Conservation (phyloP, 2,113 vertebrate species). For the Zosterops pallidus region DNA sequence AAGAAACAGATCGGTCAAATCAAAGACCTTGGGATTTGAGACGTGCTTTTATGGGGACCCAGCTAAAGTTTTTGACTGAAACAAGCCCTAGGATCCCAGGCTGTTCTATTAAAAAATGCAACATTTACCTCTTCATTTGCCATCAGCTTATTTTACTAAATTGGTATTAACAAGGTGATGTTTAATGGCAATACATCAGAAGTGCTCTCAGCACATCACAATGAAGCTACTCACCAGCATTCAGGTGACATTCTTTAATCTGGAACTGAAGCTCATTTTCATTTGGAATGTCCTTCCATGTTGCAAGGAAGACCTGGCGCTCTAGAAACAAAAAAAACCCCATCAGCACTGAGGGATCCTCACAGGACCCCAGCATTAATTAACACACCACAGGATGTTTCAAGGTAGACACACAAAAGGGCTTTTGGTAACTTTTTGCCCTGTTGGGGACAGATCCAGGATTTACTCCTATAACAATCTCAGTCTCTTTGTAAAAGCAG, state of each 20-base stretch:
- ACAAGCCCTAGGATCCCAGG: neutral
- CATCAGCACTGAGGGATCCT: neutral
- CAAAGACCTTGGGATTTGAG: neutral
- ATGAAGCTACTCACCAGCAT: conserved; percentile 84
- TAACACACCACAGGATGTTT: neutral
- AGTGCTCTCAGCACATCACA: neutral
- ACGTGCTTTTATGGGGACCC: neutral
- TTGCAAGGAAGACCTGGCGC: conserved; percentile 97
- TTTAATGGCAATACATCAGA: neutral
- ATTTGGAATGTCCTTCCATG: conserved; percentile 99
- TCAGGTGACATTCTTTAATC: conserved; percentile 98
- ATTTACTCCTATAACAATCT: neutral
- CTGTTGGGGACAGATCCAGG: neutral
- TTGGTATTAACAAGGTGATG: neutral
- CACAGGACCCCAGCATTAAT: neutral
- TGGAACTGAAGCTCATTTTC: conserved; percentile 99
- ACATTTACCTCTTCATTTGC: neutral
- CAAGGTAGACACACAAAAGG: neutral
- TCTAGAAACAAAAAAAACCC: conserved; percentile 68
- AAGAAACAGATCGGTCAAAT: neutral
- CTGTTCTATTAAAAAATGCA: neutral
- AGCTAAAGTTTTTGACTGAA: neutral
- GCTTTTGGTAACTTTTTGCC: neutral
- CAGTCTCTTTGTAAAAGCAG: neutral
- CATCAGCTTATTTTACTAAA: neutral